Evolutionary conservation across 2,113 vertebrate species (phyloP).

Genomic region (Notechis scutatus): DNA sequence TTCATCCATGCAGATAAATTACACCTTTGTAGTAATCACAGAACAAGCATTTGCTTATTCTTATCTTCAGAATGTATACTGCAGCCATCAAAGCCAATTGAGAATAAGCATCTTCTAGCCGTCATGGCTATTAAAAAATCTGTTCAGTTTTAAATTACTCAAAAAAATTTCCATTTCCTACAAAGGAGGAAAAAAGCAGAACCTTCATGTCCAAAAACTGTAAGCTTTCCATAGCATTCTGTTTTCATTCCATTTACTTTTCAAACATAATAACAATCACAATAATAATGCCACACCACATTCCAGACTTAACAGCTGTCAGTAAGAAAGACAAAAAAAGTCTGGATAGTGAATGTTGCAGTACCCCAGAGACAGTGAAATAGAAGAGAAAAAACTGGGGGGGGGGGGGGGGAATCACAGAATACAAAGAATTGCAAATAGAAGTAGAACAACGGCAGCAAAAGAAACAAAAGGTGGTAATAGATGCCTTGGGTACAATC

Average conservation of each 20-base stretch:
- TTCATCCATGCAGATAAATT: background rate
- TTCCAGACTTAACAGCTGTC: background rate
- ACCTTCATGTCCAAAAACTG: background rate
- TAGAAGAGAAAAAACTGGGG: background rate
- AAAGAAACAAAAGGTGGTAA: background rate
- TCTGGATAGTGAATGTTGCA: background rate
- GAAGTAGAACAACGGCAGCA: background rate
- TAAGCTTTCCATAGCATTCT: background rate
- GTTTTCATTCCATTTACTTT: background rate
- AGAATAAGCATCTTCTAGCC: background rate
- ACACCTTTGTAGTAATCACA: background rate
- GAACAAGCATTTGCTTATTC: background rate
- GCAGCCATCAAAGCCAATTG: background rate
- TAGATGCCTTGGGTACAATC: background rate
- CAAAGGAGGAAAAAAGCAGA: background rate
- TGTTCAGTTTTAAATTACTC: background rate
- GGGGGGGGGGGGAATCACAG: background rate
- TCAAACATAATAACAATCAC: background rate
- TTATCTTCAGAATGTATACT: background rate
- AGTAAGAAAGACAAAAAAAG: background rate
- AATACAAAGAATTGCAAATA: background rate
- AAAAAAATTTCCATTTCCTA: background rate
- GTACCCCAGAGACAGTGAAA: background rate
- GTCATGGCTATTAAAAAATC: background rate
- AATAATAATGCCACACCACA: background rate